Conservation (phyloP, 2,888 invertebrate species). For the Idaea dimidiata region DNA sequence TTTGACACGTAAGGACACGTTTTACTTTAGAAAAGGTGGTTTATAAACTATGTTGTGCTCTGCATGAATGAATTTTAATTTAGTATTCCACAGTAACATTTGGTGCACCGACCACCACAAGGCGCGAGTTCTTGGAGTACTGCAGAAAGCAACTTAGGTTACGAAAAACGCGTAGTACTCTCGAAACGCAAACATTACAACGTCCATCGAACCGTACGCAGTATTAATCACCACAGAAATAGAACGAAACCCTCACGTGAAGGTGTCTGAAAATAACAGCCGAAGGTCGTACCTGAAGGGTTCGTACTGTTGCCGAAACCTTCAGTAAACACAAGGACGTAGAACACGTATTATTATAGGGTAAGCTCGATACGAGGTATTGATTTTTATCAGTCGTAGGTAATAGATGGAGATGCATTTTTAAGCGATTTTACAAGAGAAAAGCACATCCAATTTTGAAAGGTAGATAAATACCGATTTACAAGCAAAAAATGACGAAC, state of each 20-base stretch:
- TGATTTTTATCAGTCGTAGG: not conserved
- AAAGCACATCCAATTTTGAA: too few species aligned
- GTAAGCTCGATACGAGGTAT: not conserved
- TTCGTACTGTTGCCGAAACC: not conserved
- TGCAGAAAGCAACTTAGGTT: not conserved
- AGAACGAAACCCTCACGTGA: not conserved
- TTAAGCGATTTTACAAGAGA: too few species aligned
- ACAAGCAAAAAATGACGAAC: too few species aligned
- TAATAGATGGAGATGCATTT: not conserved
- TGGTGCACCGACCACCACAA: too few species aligned
- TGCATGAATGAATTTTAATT: too few species aligned
- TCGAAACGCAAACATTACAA: not conserved
- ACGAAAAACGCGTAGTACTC: not conserved
- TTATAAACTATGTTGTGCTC: too few species aligned
- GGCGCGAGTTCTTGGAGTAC: not conserved
- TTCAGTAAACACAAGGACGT: not conserved
- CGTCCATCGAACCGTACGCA: conserved; percentile 1
- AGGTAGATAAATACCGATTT: too few species aligned
- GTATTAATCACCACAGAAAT: not conserved
- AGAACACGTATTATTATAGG: not conserved
- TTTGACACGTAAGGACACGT: too few species aligned
- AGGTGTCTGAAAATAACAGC: not conserved
- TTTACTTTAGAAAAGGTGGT: too few species aligned
- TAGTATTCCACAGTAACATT: too few species aligned
- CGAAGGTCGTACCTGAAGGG: not conserved